Evolutionary conservation across 1,140 invertebrate genomes (phyloP).

Genomic region (Streblospio benedicti): DNA sequence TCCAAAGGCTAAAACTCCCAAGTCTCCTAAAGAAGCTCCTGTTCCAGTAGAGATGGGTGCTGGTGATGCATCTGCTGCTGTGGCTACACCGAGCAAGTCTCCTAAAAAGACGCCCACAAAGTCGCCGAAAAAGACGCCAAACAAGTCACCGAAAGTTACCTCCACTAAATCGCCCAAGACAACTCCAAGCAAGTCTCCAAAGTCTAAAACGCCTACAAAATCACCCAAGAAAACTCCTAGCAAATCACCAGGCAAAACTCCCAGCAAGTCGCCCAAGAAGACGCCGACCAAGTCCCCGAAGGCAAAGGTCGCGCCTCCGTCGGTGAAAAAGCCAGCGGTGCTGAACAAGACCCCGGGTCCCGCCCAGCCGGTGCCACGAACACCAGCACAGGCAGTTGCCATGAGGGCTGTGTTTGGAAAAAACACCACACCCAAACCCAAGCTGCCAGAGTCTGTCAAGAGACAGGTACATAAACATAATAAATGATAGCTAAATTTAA

Average conservation of each 20-base stretch:
- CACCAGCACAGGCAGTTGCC: slow-evolving; percentile 28
- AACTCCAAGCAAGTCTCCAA: slow-evolving; percentile 2
- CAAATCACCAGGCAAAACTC: slow-evolving; percentile 15
- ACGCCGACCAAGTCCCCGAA: neutral
- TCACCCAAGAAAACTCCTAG: slow-evolving; percentile 8
- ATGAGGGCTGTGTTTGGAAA: slow-evolving; percentile 35
- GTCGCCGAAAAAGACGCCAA: slow-evolving; percentile 7
- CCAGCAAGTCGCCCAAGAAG: slow-evolving; percentile 8
- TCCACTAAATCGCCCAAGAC: slow-evolving; percentile 2
- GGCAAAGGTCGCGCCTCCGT: slow-evolving; percentile 15
- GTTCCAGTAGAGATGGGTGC: too few relatives aligned
- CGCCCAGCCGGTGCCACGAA: too few relatives aligned
- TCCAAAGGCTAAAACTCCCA: neutral
- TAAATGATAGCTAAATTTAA: too few relatives aligned
- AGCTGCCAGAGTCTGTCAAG: too few relatives aligned
- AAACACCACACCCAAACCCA: slow-evolving; percentile 28
- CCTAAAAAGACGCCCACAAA: slow-evolving; percentile 11
- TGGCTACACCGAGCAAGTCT: too few relatives aligned
- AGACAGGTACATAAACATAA: too few relatives aligned
- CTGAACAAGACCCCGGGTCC: neutral
- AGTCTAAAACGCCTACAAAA: slow-evolving; percentile 13
- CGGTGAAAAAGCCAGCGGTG: slow-evolving; percentile 9
- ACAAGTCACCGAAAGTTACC: slow-evolving; percentile 6
- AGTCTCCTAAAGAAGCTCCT: slow-evolving; percentile 4
- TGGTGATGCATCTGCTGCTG: too few relatives aligned